These are phyloP conservation scores for Triops cancriformis DNA, from an alignment of 1,140 invertebrate genomes.

Conservation along the genomic window DNA sequence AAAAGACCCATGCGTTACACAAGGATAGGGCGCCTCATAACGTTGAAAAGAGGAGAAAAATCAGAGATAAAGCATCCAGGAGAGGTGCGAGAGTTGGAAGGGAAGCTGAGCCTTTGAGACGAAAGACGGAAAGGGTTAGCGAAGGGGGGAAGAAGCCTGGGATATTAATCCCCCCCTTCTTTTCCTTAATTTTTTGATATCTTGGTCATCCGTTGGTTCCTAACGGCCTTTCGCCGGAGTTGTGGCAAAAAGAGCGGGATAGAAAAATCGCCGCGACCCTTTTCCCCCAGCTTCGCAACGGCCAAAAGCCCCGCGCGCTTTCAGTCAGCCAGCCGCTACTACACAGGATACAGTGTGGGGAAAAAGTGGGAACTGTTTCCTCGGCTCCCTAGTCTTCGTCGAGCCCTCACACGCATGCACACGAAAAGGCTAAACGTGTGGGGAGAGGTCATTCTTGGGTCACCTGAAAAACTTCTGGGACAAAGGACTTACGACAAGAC, in stretches of 20 bases:
- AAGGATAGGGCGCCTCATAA: neutral
- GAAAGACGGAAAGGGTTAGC: neutral
- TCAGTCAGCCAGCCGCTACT: neutral
- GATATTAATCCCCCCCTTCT: neutral
- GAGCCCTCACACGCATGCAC: neutral
- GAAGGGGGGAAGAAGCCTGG: neutral
- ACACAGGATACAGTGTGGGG: neutral
- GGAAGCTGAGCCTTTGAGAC: conserved; percentile 3
- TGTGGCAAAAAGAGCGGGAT: neutral
- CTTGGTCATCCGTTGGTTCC: neutral
- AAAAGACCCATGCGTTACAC: neutral
- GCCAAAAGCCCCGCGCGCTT: neutral
- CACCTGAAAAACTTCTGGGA: neutral
- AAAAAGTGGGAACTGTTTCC: neutral
- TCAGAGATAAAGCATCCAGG: neutral
- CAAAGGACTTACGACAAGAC: too few species aligned
- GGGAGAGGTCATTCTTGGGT: conserved; percentile 2
- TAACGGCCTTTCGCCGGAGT: neutral
- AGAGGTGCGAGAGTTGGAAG: neutral
- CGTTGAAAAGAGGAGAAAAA: neutral
- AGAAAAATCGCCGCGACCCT: neutral
- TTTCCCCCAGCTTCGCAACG: neutral
- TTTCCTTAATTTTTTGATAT: neutral
- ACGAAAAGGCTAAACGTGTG: neutral
- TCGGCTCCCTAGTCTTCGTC: neutral